These are phyloP conservation scores for Pachyseris speciosa DNA, from an alignment of 64 coral and sea anemone species.

Conservation along the genomic window DNA sequence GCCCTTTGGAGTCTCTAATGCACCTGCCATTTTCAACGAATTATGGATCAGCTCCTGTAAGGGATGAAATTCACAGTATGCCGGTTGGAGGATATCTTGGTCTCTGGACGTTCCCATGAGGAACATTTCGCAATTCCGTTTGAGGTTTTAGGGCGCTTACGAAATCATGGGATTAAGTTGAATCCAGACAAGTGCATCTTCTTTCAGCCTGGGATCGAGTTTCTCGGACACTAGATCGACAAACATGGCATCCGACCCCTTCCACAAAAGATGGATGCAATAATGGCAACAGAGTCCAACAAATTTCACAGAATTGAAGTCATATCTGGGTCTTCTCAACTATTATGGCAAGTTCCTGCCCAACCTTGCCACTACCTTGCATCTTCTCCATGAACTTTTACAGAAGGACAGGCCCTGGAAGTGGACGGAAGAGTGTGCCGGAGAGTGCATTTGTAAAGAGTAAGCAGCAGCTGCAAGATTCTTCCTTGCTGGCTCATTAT, in stretches of 20 bases:
- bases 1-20: background rate
- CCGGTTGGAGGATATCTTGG: background rate
- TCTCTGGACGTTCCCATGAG: background rate
- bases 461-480: background rate
- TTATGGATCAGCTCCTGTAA: background rate
- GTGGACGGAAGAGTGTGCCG: slow-evolving; percentile 49
- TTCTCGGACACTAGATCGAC: background rate
- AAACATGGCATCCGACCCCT: background rate
- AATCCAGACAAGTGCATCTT: background rate
- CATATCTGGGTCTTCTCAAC: background rate
- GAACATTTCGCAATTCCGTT: background rate
- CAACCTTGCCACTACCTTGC: background rate
- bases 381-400: background rate
- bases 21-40: background rate
- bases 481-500: background rate
- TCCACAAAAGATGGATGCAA: background rate
- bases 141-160: background rate
- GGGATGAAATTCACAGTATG: background rate
- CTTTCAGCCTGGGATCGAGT: background rate
- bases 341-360: background rate
- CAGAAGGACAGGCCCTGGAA: slow-evolving; percentile 13
- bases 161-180: background rate
- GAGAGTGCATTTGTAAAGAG: slow-evolving; percentile 21
- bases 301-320: background rate
- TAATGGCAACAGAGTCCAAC: background rate